Base-by-base conservation (phyloP, 1,140 invertebrate genomes). In the Saccostrea cuccullata region DNA sequence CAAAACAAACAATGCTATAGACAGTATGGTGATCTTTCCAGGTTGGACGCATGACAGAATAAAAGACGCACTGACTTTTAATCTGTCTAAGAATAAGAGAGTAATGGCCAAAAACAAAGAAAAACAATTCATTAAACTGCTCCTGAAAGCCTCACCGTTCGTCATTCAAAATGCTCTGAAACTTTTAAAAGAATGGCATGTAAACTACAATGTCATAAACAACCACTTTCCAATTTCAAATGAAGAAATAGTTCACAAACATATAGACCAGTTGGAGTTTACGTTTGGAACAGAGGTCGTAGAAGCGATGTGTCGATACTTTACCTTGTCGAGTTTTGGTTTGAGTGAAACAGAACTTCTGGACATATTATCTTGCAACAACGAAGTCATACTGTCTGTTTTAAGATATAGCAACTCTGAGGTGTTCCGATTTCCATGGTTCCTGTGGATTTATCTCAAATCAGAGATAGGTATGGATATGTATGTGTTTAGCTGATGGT, bases 321-420 rank as follows among this genome's bases (percentile, higher is more conserved):
- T 91, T 20, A 88, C 88, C 1, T 55, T 90, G 17, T 84, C 90
- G 30, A 56, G 89, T 15, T 83, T 84, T 83, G 93, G 93, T 11
- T 82, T 94, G 13, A 92, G 88, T 55, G 93, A 93, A 87, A 89
- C 92, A 77, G 94, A 94, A 88, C 58, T 94, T 8, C 85, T 93
- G 70, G 94, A 94, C 84, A 89, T 91, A 55, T 90, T 94, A 20
- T 93, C 93, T n/a, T 90, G 91, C n/a, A 91, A 93, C 85, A 91
- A 93, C 82, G 90, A 93, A 17, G 90, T 94, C 13, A 88, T 94
- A n/a, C 77, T 91, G 30, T 87, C 90, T 15, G 86, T 91, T 13
- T 92, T 90, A 85, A 58, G 73, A 58, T 89, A 88, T 36, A 60
- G 89, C 88, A 20, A 88, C 84, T 91, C 90, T n/a, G 47, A 60